These are phyloP conservation scores for Macrosiphum euphorbiae DNA, from an alignment of 2,888 invertebrate genomes.

Conservation along the genomic window DNA sequence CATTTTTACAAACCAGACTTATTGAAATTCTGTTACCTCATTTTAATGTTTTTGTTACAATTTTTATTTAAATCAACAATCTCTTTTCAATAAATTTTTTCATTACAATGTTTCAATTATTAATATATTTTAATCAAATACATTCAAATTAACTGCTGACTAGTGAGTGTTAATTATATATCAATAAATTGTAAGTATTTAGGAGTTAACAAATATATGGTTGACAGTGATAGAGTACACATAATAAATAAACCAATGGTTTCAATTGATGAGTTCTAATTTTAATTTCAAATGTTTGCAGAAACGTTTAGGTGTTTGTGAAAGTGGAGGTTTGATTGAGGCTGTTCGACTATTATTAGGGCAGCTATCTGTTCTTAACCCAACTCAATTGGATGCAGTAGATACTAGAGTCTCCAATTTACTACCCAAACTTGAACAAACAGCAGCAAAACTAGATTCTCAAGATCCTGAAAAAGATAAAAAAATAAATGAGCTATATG, in stretches of 20 bases:
- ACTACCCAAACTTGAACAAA: conserved; percentile 82
- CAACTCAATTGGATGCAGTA: conserved; percentile 84
- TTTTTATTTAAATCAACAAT: not conserved
- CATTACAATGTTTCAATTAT: not conserved
- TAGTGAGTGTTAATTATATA: not conserved
- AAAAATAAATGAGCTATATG: conserved; percentile 86
- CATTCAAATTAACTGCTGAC: not conserved
- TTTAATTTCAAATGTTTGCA: conserved; percentile 25
- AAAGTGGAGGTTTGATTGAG: conserved; percentile 59
- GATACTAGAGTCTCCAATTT: conserved; percentile 85
- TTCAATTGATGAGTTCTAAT: not conserved
- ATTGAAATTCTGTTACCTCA: not conserved
- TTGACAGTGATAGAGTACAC: not conserved
- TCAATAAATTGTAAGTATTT: not conserved
- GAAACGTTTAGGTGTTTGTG: conserved; percentile 53
- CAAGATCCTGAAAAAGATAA: conserved; percentile 77
- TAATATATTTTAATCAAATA: not conserved
- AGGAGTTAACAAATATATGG: not conserved
- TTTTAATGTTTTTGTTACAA: not conserved
- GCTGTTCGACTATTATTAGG: conserved; percentile 71
- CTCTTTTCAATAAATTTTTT: not conserved
- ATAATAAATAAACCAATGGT: not conserved
- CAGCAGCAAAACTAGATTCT: conserved; percentile 73
- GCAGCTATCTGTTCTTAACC: conserved; percentile 84
- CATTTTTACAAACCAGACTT: not conserved